phyloP scores from a whole-genome alignment of 2,888 invertebrate genomes.

The Macrosoma leucophasiata region DNA sequence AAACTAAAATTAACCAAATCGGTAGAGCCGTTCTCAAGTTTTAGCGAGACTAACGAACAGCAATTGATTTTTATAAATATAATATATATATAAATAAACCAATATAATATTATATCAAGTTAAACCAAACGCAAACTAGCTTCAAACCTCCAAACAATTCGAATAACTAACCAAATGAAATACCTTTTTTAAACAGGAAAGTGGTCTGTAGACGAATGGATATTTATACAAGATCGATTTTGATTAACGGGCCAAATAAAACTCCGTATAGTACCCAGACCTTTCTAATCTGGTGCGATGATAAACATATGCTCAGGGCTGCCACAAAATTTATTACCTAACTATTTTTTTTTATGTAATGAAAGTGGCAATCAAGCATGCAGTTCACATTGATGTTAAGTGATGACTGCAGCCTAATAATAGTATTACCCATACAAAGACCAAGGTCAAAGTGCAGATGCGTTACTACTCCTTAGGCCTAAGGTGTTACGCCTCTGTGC shows the following conservation, averaged over 20 bases:
- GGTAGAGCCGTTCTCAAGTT: too few relatives aligned
- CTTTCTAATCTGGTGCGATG: slow-evolving; percentile 20
- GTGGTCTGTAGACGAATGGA: slow-evolving; percentile 7
- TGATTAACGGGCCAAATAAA: slow-evolving; percentile 20
- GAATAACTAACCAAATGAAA: slow-evolving; percentile 6
- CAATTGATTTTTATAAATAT: too few relatives aligned
- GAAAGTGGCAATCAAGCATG: too few relatives aligned
- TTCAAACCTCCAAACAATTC: slow-evolving; percentile 1
- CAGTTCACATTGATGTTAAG: too few relatives aligned
- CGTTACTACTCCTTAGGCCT: too few relatives aligned
- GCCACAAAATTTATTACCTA: slow-evolving; percentile 1
- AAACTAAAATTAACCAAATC: too few relatives aligned
- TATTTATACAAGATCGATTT: slow-evolving; percentile 20
- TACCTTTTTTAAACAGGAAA: slow-evolving; percentile 7
- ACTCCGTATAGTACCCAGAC: slow-evolving; percentile 10
- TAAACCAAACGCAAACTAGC: background rate
- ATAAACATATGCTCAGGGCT: slow-evolving; percentile 8
- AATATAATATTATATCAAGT: background rate
- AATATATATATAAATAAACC: background rate
- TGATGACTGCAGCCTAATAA: too few relatives aligned
- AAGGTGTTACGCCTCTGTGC: too few relatives aligned
- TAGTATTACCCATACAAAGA: too few relatives aligned
- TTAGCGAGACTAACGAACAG: too few relatives aligned
- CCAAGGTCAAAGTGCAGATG: too few relatives aligned
- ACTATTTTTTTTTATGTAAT: background rate